Conservation (phyloP, 2,797 vertebrate genomes). For the Meriones psammophilus region DNA sequence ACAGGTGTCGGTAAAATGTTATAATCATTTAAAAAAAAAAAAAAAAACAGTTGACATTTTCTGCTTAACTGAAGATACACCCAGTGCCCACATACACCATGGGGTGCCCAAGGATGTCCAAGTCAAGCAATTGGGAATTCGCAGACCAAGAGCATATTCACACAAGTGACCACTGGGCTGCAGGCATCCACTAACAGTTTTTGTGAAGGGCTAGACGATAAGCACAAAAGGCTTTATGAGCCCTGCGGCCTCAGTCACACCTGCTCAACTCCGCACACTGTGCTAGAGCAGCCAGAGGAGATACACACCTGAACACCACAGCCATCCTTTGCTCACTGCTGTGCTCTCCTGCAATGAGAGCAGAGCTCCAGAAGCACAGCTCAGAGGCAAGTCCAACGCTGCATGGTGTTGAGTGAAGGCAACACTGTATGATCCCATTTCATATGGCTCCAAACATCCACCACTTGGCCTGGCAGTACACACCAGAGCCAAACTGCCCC, state of each 20-base stretch:
- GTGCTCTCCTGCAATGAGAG: neutral
- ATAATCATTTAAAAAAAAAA: neutral
- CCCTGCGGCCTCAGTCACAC: neutral
- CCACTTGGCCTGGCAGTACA: neutral
- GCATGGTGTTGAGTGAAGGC: neutral
- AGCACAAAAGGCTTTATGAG: neutral
- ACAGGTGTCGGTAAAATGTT: neutral
- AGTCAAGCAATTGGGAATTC: neutral
- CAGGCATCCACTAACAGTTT: neutral
- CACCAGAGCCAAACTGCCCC: rapidly evolving
- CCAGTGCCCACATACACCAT: neutral
- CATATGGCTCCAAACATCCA: neutral
- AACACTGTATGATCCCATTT: neutral
- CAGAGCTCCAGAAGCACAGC: neutral
- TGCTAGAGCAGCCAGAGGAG: neutral
- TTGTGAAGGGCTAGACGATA: neutral
- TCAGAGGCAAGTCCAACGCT: neutral
- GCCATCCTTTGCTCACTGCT: neutral
- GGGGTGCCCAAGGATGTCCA: neutral
- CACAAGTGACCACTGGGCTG: neutral
- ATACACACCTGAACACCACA: neutral
- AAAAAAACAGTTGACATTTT: neutral
- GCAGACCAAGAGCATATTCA: neutral
- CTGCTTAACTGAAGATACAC: neutral
- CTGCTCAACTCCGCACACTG: neutral